Evolutionary conservation across 2,888 invertebrate species (phyloP), one percentile per base, ranked within the genome.

Genomic region (Caenorhabditis becei): DNA sequence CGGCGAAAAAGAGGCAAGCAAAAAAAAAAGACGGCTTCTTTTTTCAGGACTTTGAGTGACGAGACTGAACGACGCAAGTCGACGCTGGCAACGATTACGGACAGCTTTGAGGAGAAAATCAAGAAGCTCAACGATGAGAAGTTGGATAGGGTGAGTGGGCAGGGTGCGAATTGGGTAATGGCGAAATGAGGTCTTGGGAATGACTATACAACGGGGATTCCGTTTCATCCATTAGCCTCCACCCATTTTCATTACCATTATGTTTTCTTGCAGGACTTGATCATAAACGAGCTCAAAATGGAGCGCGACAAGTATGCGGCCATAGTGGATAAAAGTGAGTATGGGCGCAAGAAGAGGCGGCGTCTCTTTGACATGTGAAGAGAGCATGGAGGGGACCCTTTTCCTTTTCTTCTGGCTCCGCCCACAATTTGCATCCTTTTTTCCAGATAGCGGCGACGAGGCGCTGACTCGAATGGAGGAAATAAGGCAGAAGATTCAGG

Each of bases 401-500:
- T 16, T 61, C 41, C 23, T 32, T 32, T 35, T 11, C 18, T 51
- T 20, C 14, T 16, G 10, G 23, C 14, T 41, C 16, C 41, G 41
- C 41, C 41, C 41, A 41, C 41, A 32, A 14, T 28, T 26, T 47
- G 10, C 26, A 47, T 49, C 49, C 49, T 37, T 32, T 32, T 58
- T 67, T 65, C 10, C 71, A 79, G 71, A 80, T 63, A 62, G 80
- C 32, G 83, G 82, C 32, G 83, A 84, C 41, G 86, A 83, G 8
- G 75, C 70, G 35, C 32, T 85, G 49, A 80, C 82, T 77, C 53
- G 78, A 24, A 88, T 89, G 89, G 89, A 89, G 70, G 87, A 88
- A 59, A 83, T 89, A 53, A 66, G 87, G n/a, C 88, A 88, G 65
- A 87, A 83, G 69, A 87, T 89, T 24, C 88, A 88, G 49, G 89